Percentiles rank a stretch among this genome's conserved stretches.
Evolutionary conservation across 2,888 invertebrate species (phyloP).

Genomic region (Lepidonotus clava): DNA sequence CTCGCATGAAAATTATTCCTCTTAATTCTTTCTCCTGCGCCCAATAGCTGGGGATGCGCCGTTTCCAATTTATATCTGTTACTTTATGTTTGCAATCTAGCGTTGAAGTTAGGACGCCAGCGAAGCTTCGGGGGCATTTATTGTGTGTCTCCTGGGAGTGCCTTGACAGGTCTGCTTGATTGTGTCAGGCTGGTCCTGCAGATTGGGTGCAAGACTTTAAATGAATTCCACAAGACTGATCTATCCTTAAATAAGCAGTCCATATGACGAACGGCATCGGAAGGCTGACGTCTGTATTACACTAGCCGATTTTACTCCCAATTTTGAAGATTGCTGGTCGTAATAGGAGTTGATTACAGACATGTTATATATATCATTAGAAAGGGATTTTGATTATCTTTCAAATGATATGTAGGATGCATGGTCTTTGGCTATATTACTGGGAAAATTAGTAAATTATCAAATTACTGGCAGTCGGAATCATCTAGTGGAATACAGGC

Average conservation of each 20-base stretch:
- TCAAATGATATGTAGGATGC: too few relatives aligned
- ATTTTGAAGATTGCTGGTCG: too few relatives aligned
- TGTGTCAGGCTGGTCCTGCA: not conserved
- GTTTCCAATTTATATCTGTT: slow-evolving; percentile 12
- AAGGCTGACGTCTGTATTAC: not conserved
- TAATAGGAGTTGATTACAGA: too few relatives aligned
- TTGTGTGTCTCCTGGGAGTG: not conserved
- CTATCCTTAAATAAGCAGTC: slow-evolving; percentile 12
- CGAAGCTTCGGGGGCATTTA: not conserved
- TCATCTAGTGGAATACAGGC: too few relatives aligned
- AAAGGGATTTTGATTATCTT: too few relatives aligned
- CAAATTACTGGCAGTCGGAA: too few relatives aligned
- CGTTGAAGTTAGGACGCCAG: not conserved
- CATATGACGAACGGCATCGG: not conserved
- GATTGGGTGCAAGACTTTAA: not conserved
- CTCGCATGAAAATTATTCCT: not conserved
- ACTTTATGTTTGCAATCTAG: slow-evolving; percentile 7
- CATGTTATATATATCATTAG: too few relatives aligned
- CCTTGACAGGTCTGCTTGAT: not conserved
- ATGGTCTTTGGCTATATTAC: too few relatives aligned
- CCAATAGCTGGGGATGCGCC: not conserved
- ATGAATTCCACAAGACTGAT: slow-evolving; percentile 19
- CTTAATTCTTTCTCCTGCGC: not conserved
- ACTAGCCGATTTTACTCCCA: too few relatives aligned
- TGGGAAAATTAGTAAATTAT: too few relatives aligned